Evolutionary conservation across 2,797 vertebrate genomes (phyloP).

Genomic region (Synaphobranchus kaupii): DNA sequence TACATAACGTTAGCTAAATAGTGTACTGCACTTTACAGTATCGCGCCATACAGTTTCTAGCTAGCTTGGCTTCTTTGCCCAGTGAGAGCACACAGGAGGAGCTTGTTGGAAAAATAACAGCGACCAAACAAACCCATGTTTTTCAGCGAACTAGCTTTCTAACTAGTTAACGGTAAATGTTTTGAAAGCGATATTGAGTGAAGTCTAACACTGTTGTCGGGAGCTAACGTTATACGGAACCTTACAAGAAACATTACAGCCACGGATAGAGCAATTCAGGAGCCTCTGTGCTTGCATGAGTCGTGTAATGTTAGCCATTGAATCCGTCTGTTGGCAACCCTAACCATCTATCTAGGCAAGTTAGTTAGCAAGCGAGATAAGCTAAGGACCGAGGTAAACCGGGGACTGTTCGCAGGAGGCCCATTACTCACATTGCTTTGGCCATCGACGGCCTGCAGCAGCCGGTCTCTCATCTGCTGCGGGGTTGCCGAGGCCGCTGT

Average conservation of each 20-base stretch:
- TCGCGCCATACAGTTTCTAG: conserved; percentile 15
- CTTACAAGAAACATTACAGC: conserved; percentile 10
- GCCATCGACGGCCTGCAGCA: conserved; percentile 91
- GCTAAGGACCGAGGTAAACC: background rate
- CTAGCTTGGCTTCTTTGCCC: background rate
- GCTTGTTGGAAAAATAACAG: background rate
- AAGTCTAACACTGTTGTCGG: background rate
- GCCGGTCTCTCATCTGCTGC: conserved; percentile 92
- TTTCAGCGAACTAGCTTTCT: background rate
- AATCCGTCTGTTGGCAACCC: background rate
- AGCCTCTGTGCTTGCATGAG: background rate
- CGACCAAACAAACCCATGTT: background rate
- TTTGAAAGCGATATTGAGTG: background rate
- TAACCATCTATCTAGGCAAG: background rate
- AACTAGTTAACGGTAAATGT: background rate
- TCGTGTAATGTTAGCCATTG: background rate
- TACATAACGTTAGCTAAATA: background rate
- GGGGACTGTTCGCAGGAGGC: background rate
- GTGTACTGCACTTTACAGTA: background rate
- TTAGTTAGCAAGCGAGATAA: background rate
- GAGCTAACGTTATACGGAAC: background rate
- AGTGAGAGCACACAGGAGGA: background rate
- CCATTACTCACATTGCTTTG: conserved; percentile 87
- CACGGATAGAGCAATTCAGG: background rate
- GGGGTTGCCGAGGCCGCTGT: conserved; percentile 88